Evolutionary conservation across 2,113 vertebrate species (phyloP).

Genomic region (Chloropsis hardwickii): DNA sequence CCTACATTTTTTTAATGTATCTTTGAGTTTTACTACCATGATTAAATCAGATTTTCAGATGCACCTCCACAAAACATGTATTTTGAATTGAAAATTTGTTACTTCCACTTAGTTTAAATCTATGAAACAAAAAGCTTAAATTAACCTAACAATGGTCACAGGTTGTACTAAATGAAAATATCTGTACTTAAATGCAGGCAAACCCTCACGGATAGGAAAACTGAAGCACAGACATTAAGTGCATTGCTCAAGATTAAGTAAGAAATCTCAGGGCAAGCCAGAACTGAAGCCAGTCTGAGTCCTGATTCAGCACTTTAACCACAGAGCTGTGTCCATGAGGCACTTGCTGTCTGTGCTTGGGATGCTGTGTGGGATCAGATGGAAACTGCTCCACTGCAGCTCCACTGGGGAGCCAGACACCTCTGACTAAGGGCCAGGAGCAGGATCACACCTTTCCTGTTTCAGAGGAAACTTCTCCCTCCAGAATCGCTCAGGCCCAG

Average conservation of each 20-base stretch:
- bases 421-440: neutral
- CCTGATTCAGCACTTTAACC: constrained; percentile 21
- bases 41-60: neutral
- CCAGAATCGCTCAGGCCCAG: neutral
- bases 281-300: constrained; percentile 17
- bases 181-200: neutral
- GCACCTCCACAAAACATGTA: neutral
- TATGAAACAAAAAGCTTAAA: neutral
- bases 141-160: neutral
- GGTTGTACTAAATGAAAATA: neutral
- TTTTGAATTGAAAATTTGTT: neutral
- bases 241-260: constrained; percentile 21
- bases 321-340: neutral
- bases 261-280: constrained; percentile 38
- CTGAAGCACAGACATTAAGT: neutral
- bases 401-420: neutral
- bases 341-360: neutral
- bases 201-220: neutral
- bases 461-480: neutral
- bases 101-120: neutral
- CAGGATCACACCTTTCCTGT: neutral
- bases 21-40: neutral
- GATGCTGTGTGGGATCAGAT: neutral
- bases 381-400: neutral
- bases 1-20: neutral